Evolutionary conservation across 1,140 invertebrate genomes (phyloP).

Genomic region (Agrypnia vestita): DNA sequence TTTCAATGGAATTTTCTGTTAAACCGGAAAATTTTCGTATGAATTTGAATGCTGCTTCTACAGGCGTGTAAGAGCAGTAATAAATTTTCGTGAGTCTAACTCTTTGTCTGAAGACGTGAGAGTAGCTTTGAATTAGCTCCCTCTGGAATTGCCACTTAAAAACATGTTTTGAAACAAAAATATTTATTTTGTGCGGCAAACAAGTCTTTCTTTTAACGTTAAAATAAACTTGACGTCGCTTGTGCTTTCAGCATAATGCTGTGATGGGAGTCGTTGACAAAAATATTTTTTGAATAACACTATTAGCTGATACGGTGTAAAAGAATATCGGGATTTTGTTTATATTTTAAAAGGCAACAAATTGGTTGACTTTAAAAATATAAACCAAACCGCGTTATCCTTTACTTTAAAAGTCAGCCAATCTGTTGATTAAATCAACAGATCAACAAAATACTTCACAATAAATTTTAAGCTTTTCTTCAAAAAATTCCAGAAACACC

Average conservation of each 20-base stretch:
- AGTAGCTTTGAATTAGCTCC: constrained; percentile 16
- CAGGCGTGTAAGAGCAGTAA: background rate
- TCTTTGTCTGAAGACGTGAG: background rate
- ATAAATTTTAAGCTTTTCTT: too few species aligned
- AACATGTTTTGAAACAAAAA: constrained; percentile 4
- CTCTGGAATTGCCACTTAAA: constrained; percentile 6
- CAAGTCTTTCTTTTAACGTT: background rate
- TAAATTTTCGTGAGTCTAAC: background rate
- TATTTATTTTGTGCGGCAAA: background rate
- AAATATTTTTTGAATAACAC: too few species aligned
- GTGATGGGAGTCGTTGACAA: background rate
- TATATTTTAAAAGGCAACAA: too few species aligned
- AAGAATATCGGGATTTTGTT: too few species aligned
- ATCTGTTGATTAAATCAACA: too few species aligned
- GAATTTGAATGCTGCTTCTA: background rate
- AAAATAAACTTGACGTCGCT: background rate
- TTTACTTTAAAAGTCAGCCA: too few species aligned
- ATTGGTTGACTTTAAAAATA: too few species aligned
- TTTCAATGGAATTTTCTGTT: background rate
- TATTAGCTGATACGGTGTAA: too few species aligned
- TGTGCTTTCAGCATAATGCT: background rate
- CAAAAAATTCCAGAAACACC: too few species aligned
- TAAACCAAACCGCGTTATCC: too few species aligned
- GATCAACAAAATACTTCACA: too few species aligned
- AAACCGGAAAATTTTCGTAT: background rate